phyloP scores from a whole-genome alignment of 2,113 vertebrate species.

The Alligator mississippiensis region DNA sequence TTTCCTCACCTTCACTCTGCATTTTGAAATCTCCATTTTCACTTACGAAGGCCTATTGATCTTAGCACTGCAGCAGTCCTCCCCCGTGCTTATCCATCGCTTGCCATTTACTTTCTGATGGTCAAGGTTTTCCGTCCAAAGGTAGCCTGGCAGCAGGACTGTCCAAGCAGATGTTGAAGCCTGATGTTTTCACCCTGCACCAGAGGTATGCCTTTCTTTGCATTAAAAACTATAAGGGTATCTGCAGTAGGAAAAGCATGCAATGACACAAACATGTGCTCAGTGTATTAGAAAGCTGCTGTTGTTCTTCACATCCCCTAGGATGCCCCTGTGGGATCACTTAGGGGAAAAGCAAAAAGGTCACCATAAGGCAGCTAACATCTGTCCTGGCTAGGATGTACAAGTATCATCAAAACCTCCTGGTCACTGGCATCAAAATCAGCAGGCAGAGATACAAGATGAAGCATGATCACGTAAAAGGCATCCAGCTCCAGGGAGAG shows the following conservation, averaged over 20 bases:
- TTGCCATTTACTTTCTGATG: background rate
- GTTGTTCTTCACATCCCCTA: background rate
- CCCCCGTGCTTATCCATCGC: background rate
- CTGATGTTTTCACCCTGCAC: background rate
- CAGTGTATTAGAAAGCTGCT: too few species aligned
- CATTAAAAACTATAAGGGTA: background rate
- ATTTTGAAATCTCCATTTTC: background rate
- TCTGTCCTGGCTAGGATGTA: background rate
- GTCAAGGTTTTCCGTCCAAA: background rate
- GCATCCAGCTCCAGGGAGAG: background rate
- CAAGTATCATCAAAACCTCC: background rate
- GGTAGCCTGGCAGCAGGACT: background rate
- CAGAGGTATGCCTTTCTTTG: background rate
- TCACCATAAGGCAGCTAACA: too few species aligned
- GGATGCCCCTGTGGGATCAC: background rate
- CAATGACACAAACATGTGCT: fast-evolving
- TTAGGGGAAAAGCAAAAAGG: fast-evolving
- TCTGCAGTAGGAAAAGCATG: background rate
- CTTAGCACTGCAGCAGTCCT: background rate
- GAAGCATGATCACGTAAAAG: background rate
- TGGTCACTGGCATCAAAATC: background rate
- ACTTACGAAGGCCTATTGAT: background rate
- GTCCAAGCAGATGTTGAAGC: background rate
- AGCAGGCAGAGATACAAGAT: background rate
- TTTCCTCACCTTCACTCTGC: background rate